Percentiles rank a stretch among this genome's conserved stretches.
phyloP scores from a whole-genome alignment of 2,797 vertebrate genomes.

The Hippocampus kuda region DNA sequence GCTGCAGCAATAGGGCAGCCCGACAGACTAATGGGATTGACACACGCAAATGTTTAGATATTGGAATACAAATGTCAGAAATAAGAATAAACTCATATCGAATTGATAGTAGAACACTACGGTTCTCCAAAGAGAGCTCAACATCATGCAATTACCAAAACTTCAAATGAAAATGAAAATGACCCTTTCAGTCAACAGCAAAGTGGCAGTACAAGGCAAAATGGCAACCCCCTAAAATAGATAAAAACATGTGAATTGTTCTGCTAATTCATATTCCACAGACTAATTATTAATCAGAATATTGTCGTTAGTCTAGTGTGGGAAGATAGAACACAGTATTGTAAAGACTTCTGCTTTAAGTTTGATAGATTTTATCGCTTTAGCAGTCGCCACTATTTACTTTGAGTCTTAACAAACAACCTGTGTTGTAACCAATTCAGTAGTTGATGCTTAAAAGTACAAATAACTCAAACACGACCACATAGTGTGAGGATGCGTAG shows the following conservation, averaged over 20 bases:
- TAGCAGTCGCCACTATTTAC: too few relatives aligned
- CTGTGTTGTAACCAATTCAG: background rate
- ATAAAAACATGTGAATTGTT: too few relatives aligned
- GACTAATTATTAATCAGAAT: too few relatives aligned
- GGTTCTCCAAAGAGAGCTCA: background rate
- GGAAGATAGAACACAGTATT: too few relatives aligned
- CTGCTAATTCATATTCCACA: too few relatives aligned
- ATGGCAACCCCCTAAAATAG: too few relatives aligned
- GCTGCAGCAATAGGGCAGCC: slow-evolving; percentile 95
- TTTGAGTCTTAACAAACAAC: too few relatives aligned
- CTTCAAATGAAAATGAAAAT: background rate
- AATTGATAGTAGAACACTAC: too few relatives aligned
- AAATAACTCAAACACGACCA: background rate
- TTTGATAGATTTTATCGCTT: too few relatives aligned
- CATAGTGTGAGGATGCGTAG: background rate
- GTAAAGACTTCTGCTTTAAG: too few relatives aligned
- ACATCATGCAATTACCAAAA: background rate
- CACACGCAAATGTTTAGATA: slow-evolving; percentile 12
- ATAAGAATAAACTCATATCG: background rate
- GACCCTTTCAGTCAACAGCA: background rate
- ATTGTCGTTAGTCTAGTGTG: too few relatives aligned
- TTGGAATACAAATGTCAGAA: background rate
- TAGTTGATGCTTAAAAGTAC: background rate
- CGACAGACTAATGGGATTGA: slow-evolving; percentile 70
- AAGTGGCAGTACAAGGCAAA: too few relatives aligned